Percentiles rank a stretch among this genome's conserved stretches.
Evolutionary conservation across 2,888 invertebrate genomes (phyloP).

Genomic region (Idaea dimidiata): DNA sequence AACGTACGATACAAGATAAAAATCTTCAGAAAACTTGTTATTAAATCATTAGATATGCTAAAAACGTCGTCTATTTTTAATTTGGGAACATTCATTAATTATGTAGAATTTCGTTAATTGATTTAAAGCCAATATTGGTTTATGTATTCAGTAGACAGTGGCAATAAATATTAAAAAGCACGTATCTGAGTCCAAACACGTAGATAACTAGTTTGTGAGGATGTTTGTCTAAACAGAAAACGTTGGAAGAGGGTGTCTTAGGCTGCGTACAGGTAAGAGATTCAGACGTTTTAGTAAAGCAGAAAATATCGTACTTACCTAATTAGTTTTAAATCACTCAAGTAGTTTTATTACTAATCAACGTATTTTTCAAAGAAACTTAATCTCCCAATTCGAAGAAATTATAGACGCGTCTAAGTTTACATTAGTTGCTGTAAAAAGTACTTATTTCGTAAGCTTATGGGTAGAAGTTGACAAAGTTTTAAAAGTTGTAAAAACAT

Average conservation of each 20-base stretch:
- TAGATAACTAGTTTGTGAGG: conserved; percentile 69
- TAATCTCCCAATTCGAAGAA: no score
- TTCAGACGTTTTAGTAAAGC: not conserved
- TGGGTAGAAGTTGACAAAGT: no score
- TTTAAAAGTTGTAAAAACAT: no score
- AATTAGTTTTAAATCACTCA: not conserved
- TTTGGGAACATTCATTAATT: conserved; percentile 10
- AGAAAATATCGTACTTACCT: not conserved
- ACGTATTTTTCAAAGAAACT: no score
- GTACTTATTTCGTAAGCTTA: no score
- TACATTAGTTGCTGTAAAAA: no score
- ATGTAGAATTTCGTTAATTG: conserved; percentile 15
- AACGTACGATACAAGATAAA: not conserved
- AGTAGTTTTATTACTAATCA: no score
- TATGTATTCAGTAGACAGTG: conserved; percentile 34
- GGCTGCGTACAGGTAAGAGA: conserved; percentile 29
- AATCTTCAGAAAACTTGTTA: not conserved
- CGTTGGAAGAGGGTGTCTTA: conserved; percentile 53
- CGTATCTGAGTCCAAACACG: conserved; percentile 63
- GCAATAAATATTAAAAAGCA: conserved; percentile 67
- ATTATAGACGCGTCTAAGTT: no score
- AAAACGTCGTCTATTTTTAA: conserved; percentile 13
- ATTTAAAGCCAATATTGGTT: conserved; percentile 23
- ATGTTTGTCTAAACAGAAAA: conserved; percentile 75
- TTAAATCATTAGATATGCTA: conserved; percentile 12